Conservation (phyloP, 2,113 vertebrate genomes). For the Esox niger region DNA sequence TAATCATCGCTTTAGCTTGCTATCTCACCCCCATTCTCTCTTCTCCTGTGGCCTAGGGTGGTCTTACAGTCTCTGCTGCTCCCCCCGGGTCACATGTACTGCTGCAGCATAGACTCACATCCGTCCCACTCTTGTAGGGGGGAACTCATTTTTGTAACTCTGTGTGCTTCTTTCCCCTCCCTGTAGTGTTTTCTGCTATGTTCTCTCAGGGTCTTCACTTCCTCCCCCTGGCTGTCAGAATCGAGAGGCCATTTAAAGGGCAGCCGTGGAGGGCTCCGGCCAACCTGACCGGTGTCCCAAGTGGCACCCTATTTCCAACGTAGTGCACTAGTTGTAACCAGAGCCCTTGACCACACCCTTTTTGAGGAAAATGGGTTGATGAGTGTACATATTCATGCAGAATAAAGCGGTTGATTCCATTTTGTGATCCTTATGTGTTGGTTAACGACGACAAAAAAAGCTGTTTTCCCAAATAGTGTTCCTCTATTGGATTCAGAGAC, state of each 20-base stretch:
- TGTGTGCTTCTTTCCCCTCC: no score
- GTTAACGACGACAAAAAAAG: slow-evolving; percentile 14
- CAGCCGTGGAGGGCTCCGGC: slow-evolving; percentile 4
- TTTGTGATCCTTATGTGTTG: neutral
- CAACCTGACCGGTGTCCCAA: neutral
- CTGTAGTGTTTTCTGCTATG: no score
- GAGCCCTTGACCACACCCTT: neutral
- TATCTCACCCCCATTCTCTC: neutral
- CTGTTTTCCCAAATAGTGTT: neutral
- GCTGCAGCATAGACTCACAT: no score
- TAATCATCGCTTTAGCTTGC: no score
- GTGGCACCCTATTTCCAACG: no score
- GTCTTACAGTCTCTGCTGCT: no score
- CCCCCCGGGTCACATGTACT: no score
- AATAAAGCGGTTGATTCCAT: slow-evolving; percentile 6
- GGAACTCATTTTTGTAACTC: no score
- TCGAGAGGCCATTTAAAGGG: slow-evolving; percentile 28
- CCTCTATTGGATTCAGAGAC: no score
- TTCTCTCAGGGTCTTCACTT: slow-evolving; percentile 14
- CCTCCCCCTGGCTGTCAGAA: slow-evolving; percentile 19
- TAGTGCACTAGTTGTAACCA: no score
- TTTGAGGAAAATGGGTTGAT: slow-evolving; percentile 11
- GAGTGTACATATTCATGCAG: neutral
- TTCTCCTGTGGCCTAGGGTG: neutral
- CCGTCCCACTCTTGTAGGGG: no score